Percentiles rank a stretch among this genome's conserved stretches.
phyloP scores from a whole-genome alignment of 2,113 vertebrate species.

The Platanista minor region DNA sequence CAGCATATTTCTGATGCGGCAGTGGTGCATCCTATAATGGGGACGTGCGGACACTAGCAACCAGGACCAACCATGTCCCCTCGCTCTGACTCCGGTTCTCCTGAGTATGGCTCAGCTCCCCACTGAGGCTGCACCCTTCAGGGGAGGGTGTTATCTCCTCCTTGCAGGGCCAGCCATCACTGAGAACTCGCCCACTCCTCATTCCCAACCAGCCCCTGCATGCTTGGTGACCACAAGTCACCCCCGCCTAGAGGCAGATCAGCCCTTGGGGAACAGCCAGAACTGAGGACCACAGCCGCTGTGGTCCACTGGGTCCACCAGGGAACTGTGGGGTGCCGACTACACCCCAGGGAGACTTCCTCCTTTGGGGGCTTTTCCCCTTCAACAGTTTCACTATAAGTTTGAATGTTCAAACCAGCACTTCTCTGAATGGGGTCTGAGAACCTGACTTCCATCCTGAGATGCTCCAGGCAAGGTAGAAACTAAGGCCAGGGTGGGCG shows the following conservation, averaged over 20 bases:
- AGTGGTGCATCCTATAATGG: accelerated
- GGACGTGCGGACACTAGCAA: background rate
- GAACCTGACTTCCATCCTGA: background rate
- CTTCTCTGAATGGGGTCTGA: background rate
- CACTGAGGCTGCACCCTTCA: background rate
- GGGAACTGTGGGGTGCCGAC: background rate
- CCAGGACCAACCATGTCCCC: background rate
- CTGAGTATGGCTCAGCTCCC: background rate
- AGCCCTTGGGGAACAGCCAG: background rate
- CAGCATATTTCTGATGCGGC: accelerated
- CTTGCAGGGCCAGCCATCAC: background rate
- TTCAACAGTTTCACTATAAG: background rate
- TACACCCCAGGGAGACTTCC: background rate
- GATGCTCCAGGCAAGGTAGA: background rate
- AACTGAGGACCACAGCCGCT: background rate
- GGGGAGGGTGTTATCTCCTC: background rate
- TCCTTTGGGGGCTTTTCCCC: background rate
- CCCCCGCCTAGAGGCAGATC: background rate
- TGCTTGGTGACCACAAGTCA: background rate
- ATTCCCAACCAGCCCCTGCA: background rate
- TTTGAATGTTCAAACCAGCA: background rate
- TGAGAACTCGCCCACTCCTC: background rate
- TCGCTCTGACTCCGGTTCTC: background rate
- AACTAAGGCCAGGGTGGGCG: background rate
- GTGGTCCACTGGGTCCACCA: background rate